phyloP scores from a whole-genome alignment of 2,888 invertebrate species.

The Drosophila neotestacea region DNA sequence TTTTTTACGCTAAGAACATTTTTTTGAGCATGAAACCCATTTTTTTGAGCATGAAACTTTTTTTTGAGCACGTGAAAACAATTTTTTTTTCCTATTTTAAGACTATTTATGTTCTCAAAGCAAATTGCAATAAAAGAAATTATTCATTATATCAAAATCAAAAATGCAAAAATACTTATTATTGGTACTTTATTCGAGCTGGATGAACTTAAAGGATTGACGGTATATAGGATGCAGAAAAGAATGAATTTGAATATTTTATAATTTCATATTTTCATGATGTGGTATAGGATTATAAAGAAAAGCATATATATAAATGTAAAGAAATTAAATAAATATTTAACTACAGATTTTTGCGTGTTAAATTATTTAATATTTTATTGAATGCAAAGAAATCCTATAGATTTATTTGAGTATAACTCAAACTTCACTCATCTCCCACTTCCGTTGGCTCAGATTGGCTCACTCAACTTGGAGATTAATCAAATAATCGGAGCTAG shows the following conservation, averaged over 20 bases:
- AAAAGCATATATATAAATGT: too few species aligned
- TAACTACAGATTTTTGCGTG: not conserved
- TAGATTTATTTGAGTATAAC: not conserved
- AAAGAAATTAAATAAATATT: not conserved
- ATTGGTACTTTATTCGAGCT: not conserved
- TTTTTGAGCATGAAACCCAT: conserved; percentile 64
- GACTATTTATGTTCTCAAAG: conserved; percentile 32
- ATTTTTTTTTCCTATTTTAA: conserved; percentile 34
- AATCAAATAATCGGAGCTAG: conserved; percentile 3
- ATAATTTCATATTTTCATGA: not conserved
- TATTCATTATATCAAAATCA: conserved; percentile 9
- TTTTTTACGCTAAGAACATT: conserved; percentile 41
- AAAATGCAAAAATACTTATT: not conserved
- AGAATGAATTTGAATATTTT: not conserved
- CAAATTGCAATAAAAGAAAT: conserved; percentile 35
- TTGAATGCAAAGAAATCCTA: not conserved
- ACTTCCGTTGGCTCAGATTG: conserved; percentile 1
- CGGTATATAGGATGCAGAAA: too few species aligned
- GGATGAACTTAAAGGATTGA: too few species aligned
- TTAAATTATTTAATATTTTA: not conserved
- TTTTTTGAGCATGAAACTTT: conserved; percentile 65
- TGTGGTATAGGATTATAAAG: too few species aligned
- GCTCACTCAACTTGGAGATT: conserved; percentile 41
- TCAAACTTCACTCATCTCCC: conserved; percentile 2
- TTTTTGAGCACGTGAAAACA: conserved; percentile 53